Conservation (phyloP, 2,888 invertebrate genomes). For the Tachina lurida region DNA sequence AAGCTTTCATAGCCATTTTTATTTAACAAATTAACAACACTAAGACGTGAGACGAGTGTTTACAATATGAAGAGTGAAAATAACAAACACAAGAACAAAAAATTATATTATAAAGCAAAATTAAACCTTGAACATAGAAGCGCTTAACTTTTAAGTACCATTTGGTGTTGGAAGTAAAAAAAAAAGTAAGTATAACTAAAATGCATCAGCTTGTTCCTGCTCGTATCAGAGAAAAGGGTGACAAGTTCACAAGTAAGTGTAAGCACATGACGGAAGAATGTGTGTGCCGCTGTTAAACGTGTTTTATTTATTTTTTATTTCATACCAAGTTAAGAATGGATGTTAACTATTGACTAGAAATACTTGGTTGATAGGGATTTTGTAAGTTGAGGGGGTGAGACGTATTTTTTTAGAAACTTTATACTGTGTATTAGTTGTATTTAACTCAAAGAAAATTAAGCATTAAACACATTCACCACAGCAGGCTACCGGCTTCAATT, state of each 20-base stretch:
- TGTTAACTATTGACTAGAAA: neutral
- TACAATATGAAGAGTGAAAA: conserved; percentile 55
- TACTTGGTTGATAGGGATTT: no score
- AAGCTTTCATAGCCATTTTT: neutral
- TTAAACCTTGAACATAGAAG: conserved; percentile 57
- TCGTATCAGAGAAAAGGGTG: neutral
- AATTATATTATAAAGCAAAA: conserved; percentile 11
- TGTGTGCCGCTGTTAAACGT: neutral
- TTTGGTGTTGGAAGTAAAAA: conserved; percentile 69
- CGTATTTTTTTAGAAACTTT: no score
- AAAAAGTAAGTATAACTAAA: conserved; percentile 27
- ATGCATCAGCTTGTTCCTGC: conserved; percentile 38
- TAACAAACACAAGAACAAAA: neutral
- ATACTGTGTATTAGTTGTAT: no score
- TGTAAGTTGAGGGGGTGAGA: no score
- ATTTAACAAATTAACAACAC: conserved; percentile 60
- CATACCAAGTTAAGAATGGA: neutral
- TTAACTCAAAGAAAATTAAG: no score
- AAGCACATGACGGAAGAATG: neutral
- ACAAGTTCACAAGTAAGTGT: conserved; percentile 1
- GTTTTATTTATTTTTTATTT: neutral
- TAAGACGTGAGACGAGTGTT: conserved; percentile 65
- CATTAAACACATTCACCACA: no score
- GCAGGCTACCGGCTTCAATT: no score
- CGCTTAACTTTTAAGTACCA: conserved; percentile 71